Evolutionary conservation across 2,888 invertebrate species (phyloP).

Genomic region (Polyommatus icarus): DNA sequence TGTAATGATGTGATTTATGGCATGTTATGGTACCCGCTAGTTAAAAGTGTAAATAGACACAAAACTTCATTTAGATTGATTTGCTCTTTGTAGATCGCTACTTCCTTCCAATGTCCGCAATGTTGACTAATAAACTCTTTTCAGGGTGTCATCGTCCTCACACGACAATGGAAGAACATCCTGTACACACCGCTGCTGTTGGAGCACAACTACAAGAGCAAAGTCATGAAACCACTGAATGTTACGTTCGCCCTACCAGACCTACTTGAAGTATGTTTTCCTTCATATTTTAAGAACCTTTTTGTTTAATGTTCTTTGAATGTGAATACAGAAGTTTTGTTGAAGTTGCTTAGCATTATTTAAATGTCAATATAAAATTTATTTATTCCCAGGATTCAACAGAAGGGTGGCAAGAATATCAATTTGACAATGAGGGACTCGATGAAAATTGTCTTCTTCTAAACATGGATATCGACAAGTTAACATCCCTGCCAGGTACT

Average conservation of each 20-base stretch:
- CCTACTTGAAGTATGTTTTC: conserved; percentile 84
- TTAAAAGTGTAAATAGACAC: no score
- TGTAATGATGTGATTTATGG: no score
- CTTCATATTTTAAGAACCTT: not conserved
- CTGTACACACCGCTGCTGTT: conserved; percentile 94
- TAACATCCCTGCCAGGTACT: conserved; percentile 44
- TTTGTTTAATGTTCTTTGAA: not conserved
- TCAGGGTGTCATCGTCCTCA: conserved; percentile 96
- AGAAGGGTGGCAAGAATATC: conserved; percentile 74
- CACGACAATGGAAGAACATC: conserved; percentile 98
- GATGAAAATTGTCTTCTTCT: conserved; percentile 74
- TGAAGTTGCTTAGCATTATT: no score
- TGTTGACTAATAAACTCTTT: conserved; percentile 37
- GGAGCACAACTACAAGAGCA: conserved; percentile 93
- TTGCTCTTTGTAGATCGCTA: no score
- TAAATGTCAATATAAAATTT: no score
- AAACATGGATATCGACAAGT: conserved; percentile 69
- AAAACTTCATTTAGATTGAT: no score
- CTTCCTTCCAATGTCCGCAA: no score
- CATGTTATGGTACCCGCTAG: no score
- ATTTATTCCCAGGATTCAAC: conserved; percentile 60
- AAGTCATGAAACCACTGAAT: conserved; percentile 90
- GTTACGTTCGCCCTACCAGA: conserved; percentile 94
- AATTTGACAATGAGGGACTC: conserved; percentile 64
- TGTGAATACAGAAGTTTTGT: no score